Percentiles rank a stretch among this genome's conserved stretches.
Evolutionary conservation across 2,888 invertebrate genomes (phyloP).

Genomic region (Eupithecia vulgata): DNA sequence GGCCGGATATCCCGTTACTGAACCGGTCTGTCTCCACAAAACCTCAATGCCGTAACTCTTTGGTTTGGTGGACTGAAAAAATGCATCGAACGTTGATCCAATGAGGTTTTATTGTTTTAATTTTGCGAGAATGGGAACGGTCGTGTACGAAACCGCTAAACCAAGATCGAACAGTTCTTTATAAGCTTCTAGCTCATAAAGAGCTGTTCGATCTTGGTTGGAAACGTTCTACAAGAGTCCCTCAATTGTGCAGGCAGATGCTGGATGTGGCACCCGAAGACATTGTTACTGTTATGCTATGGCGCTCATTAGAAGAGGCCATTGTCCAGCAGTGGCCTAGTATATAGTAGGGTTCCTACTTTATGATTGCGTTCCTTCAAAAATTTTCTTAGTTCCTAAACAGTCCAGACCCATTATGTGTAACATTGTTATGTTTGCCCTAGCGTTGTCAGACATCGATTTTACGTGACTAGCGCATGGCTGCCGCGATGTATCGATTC

Average conservation of each 20-base stretch:
- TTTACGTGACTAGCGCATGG: constrained; percentile 15
- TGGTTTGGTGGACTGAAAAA: constrained; percentile 17
- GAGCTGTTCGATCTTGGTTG: too few species aligned
- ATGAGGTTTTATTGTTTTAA: neutral
- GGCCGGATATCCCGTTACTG: constrained; percentile 34
- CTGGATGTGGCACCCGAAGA: too few species aligned
- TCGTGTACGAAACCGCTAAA: neutral
- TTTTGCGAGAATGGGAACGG: neutral
- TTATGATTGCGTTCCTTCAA: neutral
- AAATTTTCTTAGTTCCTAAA: neutral
- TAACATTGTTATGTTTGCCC: constrained; percentile 13
- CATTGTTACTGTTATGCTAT: too few species aligned
- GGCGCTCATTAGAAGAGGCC: too few species aligned
- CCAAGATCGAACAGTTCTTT: too few species aligned
- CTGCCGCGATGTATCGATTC: constrained; percentile 23
- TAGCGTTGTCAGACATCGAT: constrained; percentile 11
- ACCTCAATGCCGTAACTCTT: constrained; percentile 29
- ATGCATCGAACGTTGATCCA: constrained; percentile 7
- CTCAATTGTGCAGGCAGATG: too few species aligned
- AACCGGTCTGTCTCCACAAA: constrained; percentile 34
- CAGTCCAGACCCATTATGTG: neutral
- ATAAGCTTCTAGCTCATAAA: too few species aligned
- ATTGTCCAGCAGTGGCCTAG: too few species aligned
- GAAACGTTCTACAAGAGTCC: neutral
- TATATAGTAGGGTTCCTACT: neutral